A percentile compares a stretch with the other conserved stretches of the same genome.
These are phyloP conservation scores for Eumerus sabulonum DNA, from an alignment of 2,888 invertebrate genomes.

Conservation along the genomic window DNA sequence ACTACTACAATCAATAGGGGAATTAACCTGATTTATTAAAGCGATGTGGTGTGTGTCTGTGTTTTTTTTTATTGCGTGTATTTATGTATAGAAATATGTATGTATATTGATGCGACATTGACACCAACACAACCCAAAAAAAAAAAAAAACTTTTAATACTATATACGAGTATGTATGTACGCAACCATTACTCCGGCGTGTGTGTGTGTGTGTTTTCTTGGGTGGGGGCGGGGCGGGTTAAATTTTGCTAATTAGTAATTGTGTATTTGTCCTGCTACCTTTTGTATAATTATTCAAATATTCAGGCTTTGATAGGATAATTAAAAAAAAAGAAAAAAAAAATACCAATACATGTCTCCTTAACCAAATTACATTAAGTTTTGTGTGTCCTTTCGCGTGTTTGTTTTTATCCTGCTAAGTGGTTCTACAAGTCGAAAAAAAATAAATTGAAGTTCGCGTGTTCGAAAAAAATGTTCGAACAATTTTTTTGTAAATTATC, in stretches of 20 bases:
- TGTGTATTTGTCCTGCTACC: slow-evolving; percentile 67
- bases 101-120: slow-evolving; percentile 46
- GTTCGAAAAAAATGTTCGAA: background rate
- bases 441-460: too few relatives aligned
- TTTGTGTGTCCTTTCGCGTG: slow-evolving; percentile 21
- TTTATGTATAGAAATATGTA: slow-evolving; percentile 47
- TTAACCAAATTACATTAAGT: slow-evolving; percentile 60
- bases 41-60: slow-evolving; percentile 60
- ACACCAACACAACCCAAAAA: slow-evolving; percentile 58
- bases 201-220: slow-evolving; percentile 53
- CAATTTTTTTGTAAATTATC: too few relatives aligned
- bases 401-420: slow-evolving; percentile 25
- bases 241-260: slow-evolving; percentile 64
- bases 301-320: slow-evolving; percentile 60
- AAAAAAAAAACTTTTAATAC: slow-evolving; percentile 17
- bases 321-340: slow-evolving; percentile 26
- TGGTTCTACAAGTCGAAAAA: slow-evolving; percentile 23
- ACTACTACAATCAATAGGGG: slow-evolving; percentile 55
- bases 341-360: too few relatives aligned
- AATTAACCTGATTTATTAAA: slow-evolving; percentile 52
- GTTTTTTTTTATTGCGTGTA: slow-evolving; percentile 47
- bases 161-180: too few relatives aligned
- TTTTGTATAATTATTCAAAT: slow-evolving; percentile 63
- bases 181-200: slow-evolving; percentile 49
- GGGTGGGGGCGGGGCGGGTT: slow-evolving; percentile 49